phyloP scores from a whole-genome alignment of 2,113 vertebrate genomes.

The Pangasianodon gigas region DNA sequence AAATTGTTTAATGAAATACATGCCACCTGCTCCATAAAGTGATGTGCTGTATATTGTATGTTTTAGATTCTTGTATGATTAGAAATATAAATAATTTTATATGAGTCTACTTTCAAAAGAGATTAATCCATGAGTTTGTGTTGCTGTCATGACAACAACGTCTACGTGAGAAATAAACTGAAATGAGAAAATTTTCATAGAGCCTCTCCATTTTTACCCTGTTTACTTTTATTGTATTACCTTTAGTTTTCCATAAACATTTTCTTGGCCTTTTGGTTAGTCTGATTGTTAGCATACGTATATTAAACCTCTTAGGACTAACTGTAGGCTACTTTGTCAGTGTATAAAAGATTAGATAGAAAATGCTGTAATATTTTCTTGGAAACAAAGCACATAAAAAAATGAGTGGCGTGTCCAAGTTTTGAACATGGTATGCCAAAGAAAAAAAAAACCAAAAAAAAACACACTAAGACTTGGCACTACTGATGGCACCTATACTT shows the following conservation, averaged over 20 bases:
- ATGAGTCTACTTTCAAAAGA: neutral
- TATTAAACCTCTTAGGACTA: neutral
- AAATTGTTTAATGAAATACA: neutral
- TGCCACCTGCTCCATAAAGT: neutral
- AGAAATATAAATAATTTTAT: neutral
- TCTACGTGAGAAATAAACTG: slow-evolving; percentile 1
- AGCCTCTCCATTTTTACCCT: neutral
- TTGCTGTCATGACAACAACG: neutral
- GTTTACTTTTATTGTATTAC: neutral
- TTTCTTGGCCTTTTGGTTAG: neutral
- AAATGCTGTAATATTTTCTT: neutral
- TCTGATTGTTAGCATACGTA: neutral
- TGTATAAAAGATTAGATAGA: neutral
- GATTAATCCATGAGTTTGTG: neutral
- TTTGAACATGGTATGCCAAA: neutral
- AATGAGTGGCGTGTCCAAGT: neutral
- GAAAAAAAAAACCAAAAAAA: neutral
- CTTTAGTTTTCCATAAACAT: neutral
- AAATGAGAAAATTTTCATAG: neutral
- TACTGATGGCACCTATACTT: neutral
- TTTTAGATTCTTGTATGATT: neutral
- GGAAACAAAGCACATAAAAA: neutral
- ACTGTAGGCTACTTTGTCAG: neutral
- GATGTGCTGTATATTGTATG: neutral
- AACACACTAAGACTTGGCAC: neutral